These are phyloP conservation scores for Anticlea derivata DNA, from an alignment of 2,888 invertebrate genomes.

Conservation along the genomic window DNA sequence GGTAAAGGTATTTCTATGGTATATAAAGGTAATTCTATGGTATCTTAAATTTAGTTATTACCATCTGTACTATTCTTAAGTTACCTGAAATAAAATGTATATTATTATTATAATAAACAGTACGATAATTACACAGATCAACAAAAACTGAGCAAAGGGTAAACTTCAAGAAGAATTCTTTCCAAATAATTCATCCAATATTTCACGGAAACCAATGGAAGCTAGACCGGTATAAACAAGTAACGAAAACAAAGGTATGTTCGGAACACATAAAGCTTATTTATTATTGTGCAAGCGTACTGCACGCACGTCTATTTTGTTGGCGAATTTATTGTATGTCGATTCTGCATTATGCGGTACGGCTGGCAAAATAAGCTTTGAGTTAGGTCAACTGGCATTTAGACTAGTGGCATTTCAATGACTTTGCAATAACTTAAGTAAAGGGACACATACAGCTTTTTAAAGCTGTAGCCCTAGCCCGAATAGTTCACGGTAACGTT, in stretches of 20 bases:
- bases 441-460: no score
- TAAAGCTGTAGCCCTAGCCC: no score
- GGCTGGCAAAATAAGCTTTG: slow-evolving; percentile 46
- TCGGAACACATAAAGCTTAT: slow-evolving; percentile 65
- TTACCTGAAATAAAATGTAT: no score
- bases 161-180: no score
- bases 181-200: slow-evolving; percentile 20
- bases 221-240: slow-evolving; percentile 49
- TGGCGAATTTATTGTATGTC: slow-evolving; percentile 72
- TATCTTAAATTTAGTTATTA: no score
- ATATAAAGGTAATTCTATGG: no score
- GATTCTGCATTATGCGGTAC: slow-evolving; percentile 67
- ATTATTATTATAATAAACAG: no score
- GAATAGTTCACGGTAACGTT: no score
- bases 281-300: slow-evolving; percentile 67
- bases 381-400: slow-evolving; percentile 23
- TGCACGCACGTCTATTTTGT: slow-evolving; percentile 76
- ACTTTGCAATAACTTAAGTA: slow-evolving; percentile 10
- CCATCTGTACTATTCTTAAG: no score
- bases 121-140: no score
- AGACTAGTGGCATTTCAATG: slow-evolving; percentile 16
- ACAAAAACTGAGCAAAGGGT: no score
- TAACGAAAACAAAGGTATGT: slow-evolving; percentile 54
- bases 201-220: slow-evolving; percentile 33
- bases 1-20: no score